phyloP scores from a whole-genome alignment of 2,797 vertebrate genomes.

The Orientallactaga sibirica region DNA sequence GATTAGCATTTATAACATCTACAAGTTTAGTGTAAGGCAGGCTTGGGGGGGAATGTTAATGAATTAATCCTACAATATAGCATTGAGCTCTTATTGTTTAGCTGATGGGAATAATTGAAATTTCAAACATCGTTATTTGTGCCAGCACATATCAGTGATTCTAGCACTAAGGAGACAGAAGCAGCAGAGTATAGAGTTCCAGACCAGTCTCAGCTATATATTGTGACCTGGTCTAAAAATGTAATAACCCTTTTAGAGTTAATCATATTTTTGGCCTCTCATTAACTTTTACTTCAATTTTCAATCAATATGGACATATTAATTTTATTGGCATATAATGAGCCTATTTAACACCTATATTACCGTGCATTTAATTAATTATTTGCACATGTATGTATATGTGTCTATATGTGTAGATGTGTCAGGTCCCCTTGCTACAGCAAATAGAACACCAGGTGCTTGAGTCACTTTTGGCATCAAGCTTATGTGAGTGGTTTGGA shows the following conservation, averaged over 20 bases:
- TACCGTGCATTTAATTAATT: not conserved
- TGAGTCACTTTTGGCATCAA: no score
- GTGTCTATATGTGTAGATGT: no score
- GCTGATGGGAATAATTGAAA: not conserved
- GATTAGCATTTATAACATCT: not conserved
- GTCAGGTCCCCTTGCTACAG: no score
- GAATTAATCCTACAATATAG: not conserved
- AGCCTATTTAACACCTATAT: not conserved
- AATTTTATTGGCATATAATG: not conserved
- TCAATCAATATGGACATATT: not conserved
- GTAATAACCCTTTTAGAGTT: not conserved
- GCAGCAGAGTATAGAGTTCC: not conserved
- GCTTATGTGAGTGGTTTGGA: no score
- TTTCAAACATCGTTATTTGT: not conserved
- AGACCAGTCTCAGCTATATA: not conserved
- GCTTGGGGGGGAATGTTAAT: not conserved
- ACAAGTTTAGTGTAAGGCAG: not conserved
- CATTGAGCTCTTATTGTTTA: not conserved
- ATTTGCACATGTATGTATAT: no score
- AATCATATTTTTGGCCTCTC: not conserved
- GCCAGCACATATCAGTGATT: not conserved
- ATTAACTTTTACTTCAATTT: conserved; percentile 21
- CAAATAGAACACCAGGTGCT: no score
- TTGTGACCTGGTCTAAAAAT: not conserved
- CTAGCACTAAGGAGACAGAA: not conserved